Conservation (phyloP, 2,888 invertebrate genomes). For the Corythucha ciliata region DNA sequence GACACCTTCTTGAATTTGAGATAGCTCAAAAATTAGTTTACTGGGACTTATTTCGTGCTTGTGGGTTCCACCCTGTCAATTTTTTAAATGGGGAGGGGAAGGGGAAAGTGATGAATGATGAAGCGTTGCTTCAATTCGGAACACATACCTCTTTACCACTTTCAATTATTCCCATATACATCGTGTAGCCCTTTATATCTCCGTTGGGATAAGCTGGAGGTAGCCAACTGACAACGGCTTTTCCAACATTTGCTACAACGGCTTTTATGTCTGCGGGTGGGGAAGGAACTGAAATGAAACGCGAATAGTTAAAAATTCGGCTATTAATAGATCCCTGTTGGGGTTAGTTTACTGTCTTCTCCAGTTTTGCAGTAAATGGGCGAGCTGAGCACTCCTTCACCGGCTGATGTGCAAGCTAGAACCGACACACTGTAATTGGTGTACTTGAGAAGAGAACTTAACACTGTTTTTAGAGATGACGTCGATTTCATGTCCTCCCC, state of each 20-base stretch:
- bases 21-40: constrained; percentile 61
- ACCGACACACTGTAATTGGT: constrained; percentile 90
- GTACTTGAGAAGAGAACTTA: constrained; percentile 69
- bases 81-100: neutral
- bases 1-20: constrained; percentile 59
- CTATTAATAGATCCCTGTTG: no score
- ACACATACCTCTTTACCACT: constrained; percentile 59
- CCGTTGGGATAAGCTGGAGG: constrained; percentile 80
- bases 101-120: no score
- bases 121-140: no score
- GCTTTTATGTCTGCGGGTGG: constrained; percentile 86
- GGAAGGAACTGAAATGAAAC: constrained; percentile 60
- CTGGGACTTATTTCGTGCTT: constrained; percentile 61
- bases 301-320: no score
- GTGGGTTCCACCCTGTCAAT: constrained; percentile 57
- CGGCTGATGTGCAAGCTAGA: constrained; percentile 76
- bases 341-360: constrained; percentile 84
- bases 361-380: constrained; percentile 80
- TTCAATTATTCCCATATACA: constrained; percentile 71
- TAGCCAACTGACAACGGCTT: constrained; percentile 81
- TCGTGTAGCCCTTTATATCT: constrained; percentile 68
- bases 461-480: constrained; percentile 55
- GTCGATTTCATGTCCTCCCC: constrained; percentile 54
- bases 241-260: constrained; percentile 71
- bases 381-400: constrained; percentile 77